These are phyloP conservation scores for Epizoanthus stellaris DNA, from an alignment of 92 coral and sea anemone species.

Conservation along the genomic window DNA sequence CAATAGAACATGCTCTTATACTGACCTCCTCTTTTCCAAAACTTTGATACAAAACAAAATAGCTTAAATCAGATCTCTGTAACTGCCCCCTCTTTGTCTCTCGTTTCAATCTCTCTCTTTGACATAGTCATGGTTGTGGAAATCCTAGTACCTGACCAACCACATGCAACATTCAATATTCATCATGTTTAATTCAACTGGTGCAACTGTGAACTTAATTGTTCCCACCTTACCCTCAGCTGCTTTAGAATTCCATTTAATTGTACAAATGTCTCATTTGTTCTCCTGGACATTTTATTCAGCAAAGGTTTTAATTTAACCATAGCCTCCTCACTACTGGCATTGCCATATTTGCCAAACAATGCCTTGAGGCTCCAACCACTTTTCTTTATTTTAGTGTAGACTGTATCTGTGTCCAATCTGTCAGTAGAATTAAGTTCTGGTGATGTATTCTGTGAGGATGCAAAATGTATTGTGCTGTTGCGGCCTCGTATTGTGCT, in stretches of 20 bases:
- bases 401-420: constrained; percentile 2
- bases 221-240: constrained; percentile 8
- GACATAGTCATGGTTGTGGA: too few relatives aligned
- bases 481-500: neutral
- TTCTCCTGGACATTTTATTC: neutral
- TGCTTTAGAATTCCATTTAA: neutral
- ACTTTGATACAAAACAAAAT: too few relatives aligned
- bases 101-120: too few relatives aligned
- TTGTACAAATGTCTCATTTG: neutral
- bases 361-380: constrained; percentile 1
- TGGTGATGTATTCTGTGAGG: neutral
- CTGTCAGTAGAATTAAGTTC: neutral
- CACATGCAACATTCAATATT: too few relatives aligned
- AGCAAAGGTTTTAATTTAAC: constrained; percentile 3
- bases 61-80: too few relatives aligned
- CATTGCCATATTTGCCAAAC: constrained; percentile 11
- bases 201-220: neutral
- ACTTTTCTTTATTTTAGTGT: neutral
- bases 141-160: too few relatives aligned
- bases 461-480: too few relatives aligned
- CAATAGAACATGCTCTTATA: too few relatives aligned
- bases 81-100: too few relatives aligned
- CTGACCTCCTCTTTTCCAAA: too few relatives aligned
- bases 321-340: constrained; percentile 15
- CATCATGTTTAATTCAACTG: neutral